Percentiles rank a stretch among this genome's conserved stretches.
Evolutionary conservation across 2,113 vertebrate species (phyloP).

Genomic region (Buteo buteo): DNA sequence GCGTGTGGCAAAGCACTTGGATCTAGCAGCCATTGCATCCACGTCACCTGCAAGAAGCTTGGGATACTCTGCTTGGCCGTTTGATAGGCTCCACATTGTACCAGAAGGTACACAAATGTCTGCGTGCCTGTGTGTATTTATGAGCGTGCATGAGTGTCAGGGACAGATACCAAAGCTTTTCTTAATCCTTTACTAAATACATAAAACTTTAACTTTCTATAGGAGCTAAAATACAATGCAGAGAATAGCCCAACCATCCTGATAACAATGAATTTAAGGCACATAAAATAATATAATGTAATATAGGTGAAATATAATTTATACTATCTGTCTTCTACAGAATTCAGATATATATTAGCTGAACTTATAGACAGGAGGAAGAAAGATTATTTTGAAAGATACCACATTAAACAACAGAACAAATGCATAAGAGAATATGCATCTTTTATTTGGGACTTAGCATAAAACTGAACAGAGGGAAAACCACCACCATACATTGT

Average conservation of each 20-base stretch:
- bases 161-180: background rate
- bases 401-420: background rate
- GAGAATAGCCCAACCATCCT: background rate
- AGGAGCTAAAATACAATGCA: background rate
- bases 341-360: background rate
- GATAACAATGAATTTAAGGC: background rate
- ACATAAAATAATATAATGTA: background rate
- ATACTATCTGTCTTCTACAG: background rate
- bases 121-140: background rate
- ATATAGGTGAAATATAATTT: background rate
- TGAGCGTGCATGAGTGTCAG: background rate
- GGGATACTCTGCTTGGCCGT: background rate
- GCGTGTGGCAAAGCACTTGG: background rate
- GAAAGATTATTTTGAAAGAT: background rate
- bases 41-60: background rate
- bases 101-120: background rate
- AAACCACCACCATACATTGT: background rate
- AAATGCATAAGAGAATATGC: background rate
- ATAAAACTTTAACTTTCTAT: background rate
- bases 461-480: background rate
- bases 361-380: background rate
- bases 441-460: background rate
- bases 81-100: background rate
- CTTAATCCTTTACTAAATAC: background rate
- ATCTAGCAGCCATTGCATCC: background rate